phyloP scores from a whole-genome alignment of 30 jellyfish, hydroid and myxozoan genomes.

The Pelagia noctiluca region DNA sequence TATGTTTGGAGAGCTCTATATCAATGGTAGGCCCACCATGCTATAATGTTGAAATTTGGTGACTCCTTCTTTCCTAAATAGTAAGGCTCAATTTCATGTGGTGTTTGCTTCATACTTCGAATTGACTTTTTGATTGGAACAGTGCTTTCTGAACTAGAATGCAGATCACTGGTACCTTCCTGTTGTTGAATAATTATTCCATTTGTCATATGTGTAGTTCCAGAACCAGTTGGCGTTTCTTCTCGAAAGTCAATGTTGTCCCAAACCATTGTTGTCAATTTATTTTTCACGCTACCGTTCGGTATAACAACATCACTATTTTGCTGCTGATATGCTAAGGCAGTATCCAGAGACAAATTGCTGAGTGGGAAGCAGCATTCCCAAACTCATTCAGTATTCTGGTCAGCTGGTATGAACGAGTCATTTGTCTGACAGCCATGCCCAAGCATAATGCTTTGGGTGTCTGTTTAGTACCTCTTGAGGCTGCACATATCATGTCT shows the following conservation, averaged over 20 bases:
- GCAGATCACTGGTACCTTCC: constrained; percentile 3
- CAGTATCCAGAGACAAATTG: no score
- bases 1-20: not conserved
- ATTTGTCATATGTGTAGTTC: no score
- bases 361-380: no score
- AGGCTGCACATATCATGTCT: constrained; percentile 1
- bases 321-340: no score
- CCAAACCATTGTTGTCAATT: no score
- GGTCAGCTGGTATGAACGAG: constrained; percentile 2
- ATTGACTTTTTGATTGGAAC: constrained; percentile 2
- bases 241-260: not conserved
- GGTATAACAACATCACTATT: no score
- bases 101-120: constrained; percentile 8
- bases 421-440: no score
- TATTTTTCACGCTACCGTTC: no score
- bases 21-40: not conserved
- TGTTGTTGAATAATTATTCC: constrained; percentile 10
- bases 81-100: constrained; percentile 13
- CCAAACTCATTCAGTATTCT: not conserved
- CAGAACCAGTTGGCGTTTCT: no score
- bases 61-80: constrained; percentile 11
- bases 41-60: not conserved
- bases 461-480: not conserved
- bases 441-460: not conserved
- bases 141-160: not conserved